phyloP scores from a whole-genome alignment of 2,888 invertebrate genomes.

The Drosophila gaucha region DNA sequence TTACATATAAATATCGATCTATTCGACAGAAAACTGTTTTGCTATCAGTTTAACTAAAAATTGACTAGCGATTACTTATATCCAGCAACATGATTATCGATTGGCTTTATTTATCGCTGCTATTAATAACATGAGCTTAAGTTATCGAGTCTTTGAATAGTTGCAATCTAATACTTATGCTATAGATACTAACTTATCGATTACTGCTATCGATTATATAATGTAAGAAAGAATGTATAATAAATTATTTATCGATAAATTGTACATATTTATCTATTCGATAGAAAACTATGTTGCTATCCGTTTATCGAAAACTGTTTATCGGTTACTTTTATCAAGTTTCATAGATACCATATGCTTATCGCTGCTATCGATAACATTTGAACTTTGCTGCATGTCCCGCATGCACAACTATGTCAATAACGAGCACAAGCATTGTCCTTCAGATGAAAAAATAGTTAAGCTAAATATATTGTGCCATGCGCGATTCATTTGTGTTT shows the following conservation, averaged over 20 bases:
- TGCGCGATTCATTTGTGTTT: slow-evolving; percentile 1
- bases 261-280: background rate
- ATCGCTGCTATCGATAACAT: background rate
- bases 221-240: background rate
- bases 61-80: too few relatives aligned
- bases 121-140: too few relatives aligned
- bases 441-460: background rate
- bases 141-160: too few relatives aligned
- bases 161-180: too few relatives aligned
- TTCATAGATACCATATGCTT: too few relatives aligned
- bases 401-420: background rate
- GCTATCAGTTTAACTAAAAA: too few relatives aligned
- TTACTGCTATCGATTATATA: background rate
- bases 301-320: background rate
- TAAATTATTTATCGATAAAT: background rate
- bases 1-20: too few relatives aligned
- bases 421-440: background rate
- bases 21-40: too few relatives aligned
- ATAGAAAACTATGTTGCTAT: too few relatives aligned
- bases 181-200: background rate
- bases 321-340: background rate
- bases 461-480: slow-evolving; percentile 1
- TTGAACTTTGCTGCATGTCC: background rate
- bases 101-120: too few relatives aligned
- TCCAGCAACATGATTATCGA: too few relatives aligned